Base-by-base conservation (phyloP, 2,888 invertebrate genomes). In the Lithosia quadra region DNA sequence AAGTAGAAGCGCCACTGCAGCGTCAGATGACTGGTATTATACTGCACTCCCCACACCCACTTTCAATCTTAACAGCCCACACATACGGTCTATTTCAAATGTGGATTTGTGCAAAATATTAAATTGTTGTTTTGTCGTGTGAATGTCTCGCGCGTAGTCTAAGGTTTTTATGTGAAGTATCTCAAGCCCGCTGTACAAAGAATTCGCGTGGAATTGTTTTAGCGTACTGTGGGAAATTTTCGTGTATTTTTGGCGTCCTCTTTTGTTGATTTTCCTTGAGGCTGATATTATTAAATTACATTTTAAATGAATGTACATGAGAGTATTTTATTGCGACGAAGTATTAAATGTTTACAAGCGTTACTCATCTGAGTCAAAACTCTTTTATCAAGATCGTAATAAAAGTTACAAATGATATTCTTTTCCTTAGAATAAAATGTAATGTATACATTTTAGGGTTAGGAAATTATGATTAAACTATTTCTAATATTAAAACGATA, bases 1-100 rank as follows among this genome's bases (percentile, higher is more conserved):
- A 94, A 93, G 84, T 86, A 88, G 85, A 88, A 92, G 93, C 93
- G 93, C 94, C 93, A 91, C 90, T 91, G 91, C 92, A 91, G 79
- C 87, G 87, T 87, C 86, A 86, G 84, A 84, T 85, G 83, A 80
- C 89, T 81, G 81, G 80, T 70, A 83, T 81, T 83, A 77, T 80
- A 75, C 70, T 82, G 79, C 86, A 75, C 72, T 72, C 73, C 67
- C 68, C 73, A 76, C 79, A 81, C 64, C 67, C 57, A 74, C 68
- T 72, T 68, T 66, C 64, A 76, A 82, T 76, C 80, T 82, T 87
- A 86, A 84, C 80, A 36, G 66, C 77, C 67, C 65, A 65, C 63
- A 21, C 68, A 78, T 89, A 92, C 84, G 86, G 88, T 82, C 74
- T 78, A 88, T 79, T 85, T 87, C 84, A 65, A 72, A 74, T 65